Base-by-base conservation (phyloP, 2,113 vertebrate species). In the Anas platyrhynchos region DNA sequence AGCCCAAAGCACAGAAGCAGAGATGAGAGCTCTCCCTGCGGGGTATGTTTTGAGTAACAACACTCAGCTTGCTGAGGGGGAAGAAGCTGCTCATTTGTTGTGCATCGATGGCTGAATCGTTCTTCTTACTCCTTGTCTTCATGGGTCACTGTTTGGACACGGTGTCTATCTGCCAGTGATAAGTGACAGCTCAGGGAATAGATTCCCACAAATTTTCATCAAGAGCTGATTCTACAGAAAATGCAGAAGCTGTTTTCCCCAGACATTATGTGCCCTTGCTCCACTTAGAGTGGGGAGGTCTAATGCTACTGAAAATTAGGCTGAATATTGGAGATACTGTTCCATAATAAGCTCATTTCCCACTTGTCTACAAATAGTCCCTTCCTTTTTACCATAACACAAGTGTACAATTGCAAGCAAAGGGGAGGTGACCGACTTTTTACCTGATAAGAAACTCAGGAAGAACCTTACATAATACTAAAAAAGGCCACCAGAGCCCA, bases 51-150 rank as follows among this genome's bases (percentile, higher is more conserved):
- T 80, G 72, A 94, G 32, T 77, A 92, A 91, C 59, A 91, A 31
- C 55, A 69, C 82, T 67, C 29, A 16, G 55, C 88, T 76, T 86
- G 46, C 85, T 75, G 69, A 48, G 36, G 68, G 13, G 23, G 72
- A 74, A 88, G 90, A 91, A 95, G 83, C 56, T 22, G 61, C 59
- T 94, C 79, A 63, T 95, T 93, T 88, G 65, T 44, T 75, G 76
- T 83, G 93, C 79, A 68, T 44, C 17, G 7, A 71, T 75, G 38
- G 56, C 34, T 78, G 44, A 93, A 90, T 68, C 75, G 56, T 81
- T 90, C 79, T 72, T 78, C 74, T 54, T 78, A 43, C 65, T 94
- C 65, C 62, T 81, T 69, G 52, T 92, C 90, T 96, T 78, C 76
- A 94, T 0, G 13, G 90, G 79, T 91, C 85, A 86, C 79, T 87